Base-by-base conservation (phyloP, 2,113 vertebrate genomes). In the Chaetura pelagica region DNA sequence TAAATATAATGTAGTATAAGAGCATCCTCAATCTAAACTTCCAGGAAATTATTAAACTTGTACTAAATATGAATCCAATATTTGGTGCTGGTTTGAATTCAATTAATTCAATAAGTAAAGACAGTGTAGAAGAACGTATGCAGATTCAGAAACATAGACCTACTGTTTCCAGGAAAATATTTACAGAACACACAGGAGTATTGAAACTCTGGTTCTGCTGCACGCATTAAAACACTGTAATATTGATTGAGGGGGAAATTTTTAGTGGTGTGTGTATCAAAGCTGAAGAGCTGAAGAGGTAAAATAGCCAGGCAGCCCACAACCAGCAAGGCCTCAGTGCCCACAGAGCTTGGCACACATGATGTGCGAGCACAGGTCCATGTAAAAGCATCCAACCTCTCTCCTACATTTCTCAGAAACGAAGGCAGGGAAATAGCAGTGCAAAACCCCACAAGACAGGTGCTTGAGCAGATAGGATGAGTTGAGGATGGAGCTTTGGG, bases 241-340 rank as follows among this genome's bases (percentile, higher is more conserved):
- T 34, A 72, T 42, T 9, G 0, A 59, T 7, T 0, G 0, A 67
- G 12, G 15, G 20, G 6, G 9, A 72, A 34, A 51, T 34, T 15
- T 51, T 17, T 18, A 3, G 42, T 20, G 38, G 40, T 6, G 11
- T 4, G 12, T 18, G 2, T 29, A 9, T 10, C 16, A 20, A 68
- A 42, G 52, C 62, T 26, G n/a, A n/a, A n/a, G n/a, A n/a, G n/a
- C n/a, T n/a, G n/a, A n/a, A n/a, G n/a, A n/a, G n/a, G n/a, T n/a
- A n/a, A n/a, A 30, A 20, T 35, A 77, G 30, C 16, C 40, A n/a
- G 59, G 49, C 46, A 54, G 38, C 68, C n/a, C 22, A 8, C 12
- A 10, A 11, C 9, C 40, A 23, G 49, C 4, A 20, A 15, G 20
- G 16, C 20, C 59, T 32, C 58, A 26, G 55, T 21, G 30, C 73